Percentiles rank a stretch among this genome's conserved stretches.
Conservation (phyloP, 2,888 invertebrate genomes). For the Zygothrica quintamaculata region DNA sequence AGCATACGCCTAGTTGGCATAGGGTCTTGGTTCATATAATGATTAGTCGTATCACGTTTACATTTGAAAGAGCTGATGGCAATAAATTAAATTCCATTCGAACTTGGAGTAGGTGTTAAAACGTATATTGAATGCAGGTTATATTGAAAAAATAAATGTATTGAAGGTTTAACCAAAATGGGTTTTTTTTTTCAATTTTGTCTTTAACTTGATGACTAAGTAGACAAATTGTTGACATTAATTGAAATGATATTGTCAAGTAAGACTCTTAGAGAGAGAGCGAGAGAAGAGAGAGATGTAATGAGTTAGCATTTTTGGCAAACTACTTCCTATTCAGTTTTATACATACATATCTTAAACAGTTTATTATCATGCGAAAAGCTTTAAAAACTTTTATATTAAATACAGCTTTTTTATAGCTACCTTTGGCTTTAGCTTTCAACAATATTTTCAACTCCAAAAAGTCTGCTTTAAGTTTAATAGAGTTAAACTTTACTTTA, state of each 20-base stretch:
- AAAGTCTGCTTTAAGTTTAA: constrained; percentile 28
- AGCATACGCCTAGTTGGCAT: constrained; percentile 22
- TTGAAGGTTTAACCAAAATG: constrained; percentile 61
- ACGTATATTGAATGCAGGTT: constrained; percentile 63
- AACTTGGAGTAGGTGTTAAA: constrained; percentile 70
- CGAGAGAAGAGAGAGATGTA: no score
- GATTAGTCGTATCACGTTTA: constrained; percentile 60
- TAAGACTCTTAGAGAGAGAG: constrained; percentile 30
- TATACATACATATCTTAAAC: no score
- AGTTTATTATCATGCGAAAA: no score
- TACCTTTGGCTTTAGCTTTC: constrained; percentile 7
- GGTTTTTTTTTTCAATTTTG: constrained; percentile 40
- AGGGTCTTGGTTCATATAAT: constrained; percentile 55
- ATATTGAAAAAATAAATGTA: constrained; percentile 36
- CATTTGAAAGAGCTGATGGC: constrained; percentile 43
- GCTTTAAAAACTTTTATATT: no score
- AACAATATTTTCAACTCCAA: constrained; percentile 19
- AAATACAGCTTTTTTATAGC: no score
- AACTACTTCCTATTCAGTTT: no score
- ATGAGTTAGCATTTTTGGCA: no score
- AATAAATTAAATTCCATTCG: constrained; percentile 61
- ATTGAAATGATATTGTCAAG: no score
- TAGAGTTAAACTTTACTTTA: constrained; percentile 6
- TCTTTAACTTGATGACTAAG: no score
- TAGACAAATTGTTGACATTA: constrained; percentile 8